Base-by-base conservation (phyloP, 2,797 vertebrate genomes). In the Sebastes wilsoni region DNA sequence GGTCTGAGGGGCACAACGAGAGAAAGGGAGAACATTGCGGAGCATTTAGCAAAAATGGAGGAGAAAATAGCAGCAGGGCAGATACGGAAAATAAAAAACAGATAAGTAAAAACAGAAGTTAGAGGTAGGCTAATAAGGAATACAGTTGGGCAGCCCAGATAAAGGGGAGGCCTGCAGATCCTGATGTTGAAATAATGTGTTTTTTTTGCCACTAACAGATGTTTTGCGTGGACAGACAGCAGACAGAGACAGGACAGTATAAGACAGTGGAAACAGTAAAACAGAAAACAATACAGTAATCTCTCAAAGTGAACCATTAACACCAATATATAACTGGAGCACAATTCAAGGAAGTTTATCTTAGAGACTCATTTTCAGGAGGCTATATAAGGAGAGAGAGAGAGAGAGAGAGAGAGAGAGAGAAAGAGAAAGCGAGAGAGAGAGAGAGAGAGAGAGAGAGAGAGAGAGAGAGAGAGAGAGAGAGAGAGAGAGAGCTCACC, bases 401-500 rank as follows among this genome's bases (percentile, higher is more conserved):
- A 71, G 14, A 69, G n/a, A 54, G 61, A 56, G 22, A 52, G 66
- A 72, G 25, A 72, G 32, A 30, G 32, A 34, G 11, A 5, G 34
- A 5, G 4, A 36, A 11, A 69, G 22, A 54, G 58, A 56, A 16
- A 52, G 66, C 68, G 22, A 75, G 32, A 23, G 89, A 34, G 32
- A 34, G 34, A 36, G 34, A 13, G 11, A 36, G 22, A 49, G 54
- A 56, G 22, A 52, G 62, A 72, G 22, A 75, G 27, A 36, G 11
- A 34, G 9, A 34, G 9, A 32, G 32, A 32, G 32, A 34, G 32
- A 34, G 32, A 34, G 32, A 34, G 32, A 3, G 2, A 70, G 14
- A 69, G n/a, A 54, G 61, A 56, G 20, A 52, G 66, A 71, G 25
- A 75, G 32, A 18, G 89, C 97, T 99, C 97, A 99, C 99, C 99